Base-by-base conservation (phyloP, 2,797 vertebrate species). In the Sandelia bainsii region DNA sequence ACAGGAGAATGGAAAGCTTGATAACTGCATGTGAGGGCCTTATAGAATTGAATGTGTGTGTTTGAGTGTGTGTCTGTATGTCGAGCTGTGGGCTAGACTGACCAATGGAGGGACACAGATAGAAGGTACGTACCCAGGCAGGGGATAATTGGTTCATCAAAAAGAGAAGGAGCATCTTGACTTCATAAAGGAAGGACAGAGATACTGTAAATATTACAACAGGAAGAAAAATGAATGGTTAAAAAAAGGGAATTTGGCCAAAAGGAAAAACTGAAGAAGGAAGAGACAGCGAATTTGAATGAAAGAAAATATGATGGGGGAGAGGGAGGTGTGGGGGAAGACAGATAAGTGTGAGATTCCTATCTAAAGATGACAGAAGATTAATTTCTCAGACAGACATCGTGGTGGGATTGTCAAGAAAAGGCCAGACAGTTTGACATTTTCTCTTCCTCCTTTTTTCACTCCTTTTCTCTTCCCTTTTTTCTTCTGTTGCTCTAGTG, bases 391-490 rank as follows among this genome's bases (percentile, higher is more conserved):
- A 80, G 84, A 86, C 83, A 80, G 89, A 79, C 86, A 71, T 86
- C 6, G 48, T 46, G 74, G 71, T 62, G 82, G 77, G 82, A 85
- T 89, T 76, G 80, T 79, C 76, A 60, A 85, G 86, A 74, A 90
- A 87, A 86, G 86, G 81, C 84, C 80, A 89, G 81, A 88, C 87
- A 85, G 83, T 85, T 90, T 92, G 88, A 91, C 87, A 89, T 90
- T 86, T 83, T 75, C 66, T 73, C 63, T 62, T 54, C 67, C 58
- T 66, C 58, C 3, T 22, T 44, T 44, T 61, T 46, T 48, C 16
- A 34, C 22, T 44, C 20, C 23, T 46, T 46, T 25, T 66, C 39
- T 58, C 51, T 67, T 48, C 25, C 27, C 6, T 29, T 0, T 65
- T 56, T 63, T 62, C 58, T 49, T 79, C 52, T 54, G 32, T 81